Base-by-base conservation (phyloP, 2,113 vertebrate species). In the Emydura subglobosa region DNA sequence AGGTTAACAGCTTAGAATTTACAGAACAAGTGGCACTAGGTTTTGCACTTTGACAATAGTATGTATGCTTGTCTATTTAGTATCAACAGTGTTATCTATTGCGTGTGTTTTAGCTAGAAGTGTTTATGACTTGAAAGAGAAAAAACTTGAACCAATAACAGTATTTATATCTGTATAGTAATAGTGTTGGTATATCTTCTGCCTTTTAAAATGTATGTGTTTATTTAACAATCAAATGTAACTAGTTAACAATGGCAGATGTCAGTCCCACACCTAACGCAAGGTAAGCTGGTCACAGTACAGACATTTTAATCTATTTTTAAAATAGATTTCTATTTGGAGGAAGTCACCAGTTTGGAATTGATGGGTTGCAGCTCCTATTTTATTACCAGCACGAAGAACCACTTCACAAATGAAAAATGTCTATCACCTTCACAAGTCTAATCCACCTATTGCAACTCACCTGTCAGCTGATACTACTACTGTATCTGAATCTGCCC, bases 41-140 rank as follows among this genome's bases (percentile, higher is more conserved):
- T 95, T 83, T 76, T 86, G 24, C 90, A 76, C 86, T 83, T 97
- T 88, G 82, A 93, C 97, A 97, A 92, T 94, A 92, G 87, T 93
- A 83, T 86, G 84, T 87, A 68, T 87, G 49, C 25, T 92, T 93
- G 72, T 82, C 88, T 92, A 82, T 86, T 97, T 91, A 90, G 50
- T 68, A 79, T 95, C 82, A 95, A 95, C 90, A 96, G 39, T 88
- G 78, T 84, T 21, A 44, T 89, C 95, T 96, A 74, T 85, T 44
- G 17, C 25, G 57, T 68, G 31, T 89, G 55, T 92, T 21, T 72
- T 94, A 59, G 42, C 82, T 82, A 17, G 1, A 88, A 24, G 9
- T 85, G 31, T 14, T 91, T 54, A 92, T 94, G 94, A 76, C 42
- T 47, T 39, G 87, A 79, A 78, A 47, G n/a, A 47, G 88, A 72